These are phyloP conservation scores for Yponomeuta evonymella DNA, from an alignment of 2,888 invertebrate species.

Conservation along the genomic window DNA sequence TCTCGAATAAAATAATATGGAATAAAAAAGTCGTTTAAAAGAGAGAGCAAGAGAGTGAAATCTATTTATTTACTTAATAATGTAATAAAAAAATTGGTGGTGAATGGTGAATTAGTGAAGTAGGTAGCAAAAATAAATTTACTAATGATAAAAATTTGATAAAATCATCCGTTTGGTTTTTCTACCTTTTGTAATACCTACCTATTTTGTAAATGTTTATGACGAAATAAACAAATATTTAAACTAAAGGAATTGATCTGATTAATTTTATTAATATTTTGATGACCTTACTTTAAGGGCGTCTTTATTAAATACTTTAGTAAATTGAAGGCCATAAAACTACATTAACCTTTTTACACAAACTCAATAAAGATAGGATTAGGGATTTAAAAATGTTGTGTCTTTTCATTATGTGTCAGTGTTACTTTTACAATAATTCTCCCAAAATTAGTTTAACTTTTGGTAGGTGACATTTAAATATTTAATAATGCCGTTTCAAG, in stretches of 20 bases:
- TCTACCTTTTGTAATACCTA: not conserved
- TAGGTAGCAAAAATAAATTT: slow-evolving; percentile 58
- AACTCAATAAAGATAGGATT: too few species aligned
- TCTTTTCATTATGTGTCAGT: too few species aligned
- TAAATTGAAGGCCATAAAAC: too few species aligned
- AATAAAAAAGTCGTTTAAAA: not conserved
- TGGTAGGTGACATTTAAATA: too few species aligned
- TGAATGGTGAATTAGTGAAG: slow-evolving; percentile 42
- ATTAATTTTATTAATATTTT: slow-evolving; percentile 12
- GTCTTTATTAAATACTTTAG: not conserved
- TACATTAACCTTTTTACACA: too few species aligned
- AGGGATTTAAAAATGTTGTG: too few species aligned
- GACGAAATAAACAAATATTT: not conserved
- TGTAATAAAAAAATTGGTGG: slow-evolving; percentile 30
- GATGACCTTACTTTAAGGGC: not conserved
- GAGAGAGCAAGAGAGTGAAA: slow-evolving; percentile 20
- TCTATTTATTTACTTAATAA: slow-evolving; percentile 41
- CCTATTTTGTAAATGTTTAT: not conserved
- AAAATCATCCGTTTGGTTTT: not conserved
- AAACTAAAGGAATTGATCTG: not conserved
- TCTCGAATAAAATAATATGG: not conserved
- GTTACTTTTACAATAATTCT: too few species aligned
- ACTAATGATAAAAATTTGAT: not conserved
- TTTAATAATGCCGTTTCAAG: too few species aligned
- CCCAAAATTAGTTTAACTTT: too few species aligned